These are phyloP conservation scores for Tenualosa thibaudeaui DNA, from an alignment of 2,797 vertebrate genomes.

Conservation along the genomic window DNA sequence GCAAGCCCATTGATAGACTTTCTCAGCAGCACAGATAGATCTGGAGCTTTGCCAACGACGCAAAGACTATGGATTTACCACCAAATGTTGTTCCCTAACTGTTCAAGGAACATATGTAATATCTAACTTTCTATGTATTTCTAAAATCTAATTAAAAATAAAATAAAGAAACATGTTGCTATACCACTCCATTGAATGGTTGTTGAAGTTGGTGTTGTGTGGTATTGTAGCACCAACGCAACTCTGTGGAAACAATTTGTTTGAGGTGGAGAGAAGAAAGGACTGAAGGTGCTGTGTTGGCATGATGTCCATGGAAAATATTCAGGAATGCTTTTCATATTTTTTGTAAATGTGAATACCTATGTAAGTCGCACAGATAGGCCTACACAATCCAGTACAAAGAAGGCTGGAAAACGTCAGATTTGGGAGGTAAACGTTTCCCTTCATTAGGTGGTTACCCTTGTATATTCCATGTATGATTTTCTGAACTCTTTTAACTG, in stretches of 20 bases:
- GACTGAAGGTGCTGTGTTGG: not conserved
- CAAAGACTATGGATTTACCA: not conserved
- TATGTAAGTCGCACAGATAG: not conserved
- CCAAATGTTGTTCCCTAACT: not conserved
- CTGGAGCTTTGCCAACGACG: not conserved
- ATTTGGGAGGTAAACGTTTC: not conserved
- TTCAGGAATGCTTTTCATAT: not conserved
- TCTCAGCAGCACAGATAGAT: slow-evolving; percentile 2
- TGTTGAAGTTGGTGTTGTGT: not conserved
- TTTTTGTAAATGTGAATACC: not conserved
- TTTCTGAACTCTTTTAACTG: not conserved
- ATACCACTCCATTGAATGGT: not conserved
- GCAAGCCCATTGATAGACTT: slow-evolving; percentile 7
- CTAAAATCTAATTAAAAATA: too few species aligned
- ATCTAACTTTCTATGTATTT: too few species aligned
- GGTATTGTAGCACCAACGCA: not conserved
- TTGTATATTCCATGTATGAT: not conserved
- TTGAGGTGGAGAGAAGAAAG: slow-evolving; percentile 1
- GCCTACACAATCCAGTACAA: not conserved
- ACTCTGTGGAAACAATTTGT: not conserved
- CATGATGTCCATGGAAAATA: not conserved
- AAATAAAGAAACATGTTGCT: not conserved
- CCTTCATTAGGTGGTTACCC: not conserved
- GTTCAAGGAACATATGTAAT: not conserved
- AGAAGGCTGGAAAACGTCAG: not conserved